Base-by-base conservation (phyloP, 2,113 vertebrate species). In the Numenius arquata region DNA sequence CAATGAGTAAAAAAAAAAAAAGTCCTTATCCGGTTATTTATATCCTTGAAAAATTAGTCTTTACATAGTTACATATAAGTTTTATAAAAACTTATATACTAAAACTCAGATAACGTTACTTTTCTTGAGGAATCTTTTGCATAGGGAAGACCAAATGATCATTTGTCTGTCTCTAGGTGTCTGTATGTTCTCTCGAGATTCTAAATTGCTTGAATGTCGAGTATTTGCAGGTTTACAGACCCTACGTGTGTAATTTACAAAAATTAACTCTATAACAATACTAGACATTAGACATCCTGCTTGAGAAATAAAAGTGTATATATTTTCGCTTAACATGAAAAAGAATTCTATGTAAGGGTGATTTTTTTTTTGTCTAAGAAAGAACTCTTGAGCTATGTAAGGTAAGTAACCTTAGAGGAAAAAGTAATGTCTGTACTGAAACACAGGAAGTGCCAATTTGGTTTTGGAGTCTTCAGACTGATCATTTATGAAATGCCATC, bases 231-330 rank as follows among this genome's bases (percentile, higher is more conserved):
- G 63, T 66, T 77, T 72, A 77, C 38, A 77, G 52, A 71, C 12
- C 22, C 29, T 45, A 21, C 0, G 0, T 10, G 0, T 10, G 3
- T 38, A 76, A 40, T 40, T 50, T 88, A 40, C 32, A 52, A 40
- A 83, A 30, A 1, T 38, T 82, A 75, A 25, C 26, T 55, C 29
- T 52, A 0, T 40, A 83, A 27, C 38, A 41, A 32, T 20, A 53
- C 15, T 59, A 40, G 50, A 11, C 34, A n/a, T 65, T 53, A 72
- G 38, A 32, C 10, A 47, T 36, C 21, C 25, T 77, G 30, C 66
- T 71, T 71, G 77, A 71, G 65, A 55, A 63, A 40, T 21, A 32
- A 53, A 36, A 45, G 15, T 61, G 11, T 29, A 6, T 34, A 7
- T 32, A 18, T 62, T 73, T 81, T 70, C 50, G 19, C 15, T 29